Evolutionary conservation across 2,113 vertebrate genomes (phyloP), one percentile per base, ranked within the genome.

Genomic region (Rhea americana): DNA sequence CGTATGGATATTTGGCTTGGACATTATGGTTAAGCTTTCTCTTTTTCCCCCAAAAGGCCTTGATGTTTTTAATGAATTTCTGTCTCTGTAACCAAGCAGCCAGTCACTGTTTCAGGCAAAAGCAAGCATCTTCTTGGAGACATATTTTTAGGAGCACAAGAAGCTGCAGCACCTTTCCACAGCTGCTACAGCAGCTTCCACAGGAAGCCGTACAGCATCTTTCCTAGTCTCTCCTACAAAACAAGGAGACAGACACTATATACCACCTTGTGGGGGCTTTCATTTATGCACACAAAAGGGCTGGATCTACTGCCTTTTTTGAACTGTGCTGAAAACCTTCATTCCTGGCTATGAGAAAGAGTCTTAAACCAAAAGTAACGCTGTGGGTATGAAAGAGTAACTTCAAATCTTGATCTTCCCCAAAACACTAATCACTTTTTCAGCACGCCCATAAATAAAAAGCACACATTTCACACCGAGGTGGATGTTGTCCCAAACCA

Each of bases 301-400:
- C 18, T 47, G 45, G 45, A 47, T 47, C 45, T 47, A 47, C 17
- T 47, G 45, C 45, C 16, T 32, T 58, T 56, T 58, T 30, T 58
- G 21, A 50, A 10, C 20, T 9, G 16, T n/a, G 21, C n/a, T 35
- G 48, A 22, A 48, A n/a, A 16, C 30, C 16, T 17, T 70, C 32
- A 50, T 70, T 25, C 1, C 35, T 32, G 53, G 24, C 39, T 43
- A 32, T 58, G 26, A 43, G 53, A 43, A 74, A 45, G 41, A 43
- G 72, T 12, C 13, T 39, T 8, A n/a, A 25, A 1, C 8, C 41
- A 1, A 13, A 13, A 48, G 2, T 3, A 15, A 11, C 47, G 18
- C 28, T 39, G 1, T 0, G 4, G 3, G 9, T 7, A 5, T 4
- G 5, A 66, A 53, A 0, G 3, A 39, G 30, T 7, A 39, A 8